Evolutionary conservation across 2,888 invertebrate species (phyloP), one percentile per base, ranked within the genome.

Genomic region (Spodoptera littoralis): DNA sequence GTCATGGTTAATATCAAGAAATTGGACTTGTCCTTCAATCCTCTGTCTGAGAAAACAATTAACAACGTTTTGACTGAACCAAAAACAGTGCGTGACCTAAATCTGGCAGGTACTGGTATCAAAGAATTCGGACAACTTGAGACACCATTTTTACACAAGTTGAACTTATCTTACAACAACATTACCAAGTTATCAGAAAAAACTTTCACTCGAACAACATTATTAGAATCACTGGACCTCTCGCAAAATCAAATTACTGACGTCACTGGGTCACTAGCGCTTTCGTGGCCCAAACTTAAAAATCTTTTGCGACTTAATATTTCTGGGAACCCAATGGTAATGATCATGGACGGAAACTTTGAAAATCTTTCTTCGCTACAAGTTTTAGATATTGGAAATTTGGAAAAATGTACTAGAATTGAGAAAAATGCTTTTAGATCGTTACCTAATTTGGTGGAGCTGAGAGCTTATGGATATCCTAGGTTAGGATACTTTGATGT

Each of bases 1-100:
- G 97, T 98, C 1, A 96, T 98, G 95, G 97, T 97, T 0, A 98
- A 98, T 83, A 97, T 98, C 4, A 98, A 98, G 85, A 96, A 96
- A 72, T 92, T 98, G 9, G 98, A 98, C 89, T 91, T 98, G 11
- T 98, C 98, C 2, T 97, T 96, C 74, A 98, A 98, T 94, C 98
- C 98, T 0, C 87, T 98, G 1, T 96, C 97, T 1, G 95, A 96
- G 58, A 96, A 96, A 78, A 96, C 98, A 0, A 95, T 98, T 0
- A 95, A 91, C 50, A 97, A 97, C 84, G 96, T 98, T 59, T 89
- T 98, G 1, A 97, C 97, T 36, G 98, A 98, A 85, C 98, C 98
- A 0, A 98, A 98, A 92, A 98, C 98, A 0, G 97, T 98, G 0
- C 92, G 98, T 47, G 96, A 96, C 62, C 90, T 98, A 12, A 98